Evolutionary conservation across 92 coral and sea anemone species (phyloP).

Genomic region (Virgularia gustaviana): DNA sequence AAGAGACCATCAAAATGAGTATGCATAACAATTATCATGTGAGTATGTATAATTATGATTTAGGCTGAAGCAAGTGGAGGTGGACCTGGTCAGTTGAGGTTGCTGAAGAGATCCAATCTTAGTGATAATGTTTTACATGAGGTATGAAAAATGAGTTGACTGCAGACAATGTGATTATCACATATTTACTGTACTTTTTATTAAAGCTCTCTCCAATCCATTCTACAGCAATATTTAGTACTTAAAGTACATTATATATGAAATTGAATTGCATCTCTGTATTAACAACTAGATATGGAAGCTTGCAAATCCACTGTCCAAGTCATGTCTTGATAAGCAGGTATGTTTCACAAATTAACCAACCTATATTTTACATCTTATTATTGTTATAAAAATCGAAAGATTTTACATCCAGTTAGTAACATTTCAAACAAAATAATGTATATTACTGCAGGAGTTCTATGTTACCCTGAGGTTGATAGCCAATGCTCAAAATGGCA

Average conservation of each 20-base stretch:
- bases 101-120: slow-evolving; percentile 77
- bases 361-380: neutral
- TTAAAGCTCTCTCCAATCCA: too few species aligned
- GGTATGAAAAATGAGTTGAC: too few species aligned
- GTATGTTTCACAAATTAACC: too few species aligned
- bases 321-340: slow-evolving; percentile 86
- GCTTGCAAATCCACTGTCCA: slow-evolving; percentile 81
- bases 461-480: slow-evolving; percentile 84
- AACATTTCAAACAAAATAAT: too few species aligned
- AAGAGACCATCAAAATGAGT: too few species aligned
- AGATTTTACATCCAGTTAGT: too few species aligned
- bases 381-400: neutral
- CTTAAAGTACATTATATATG: too few species aligned
- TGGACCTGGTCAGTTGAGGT: slow-evolving; percentile 64
- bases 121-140: slow-evolving; percentile 85
- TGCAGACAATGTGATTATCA: too few species aligned
- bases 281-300: slow-evolving; percentile 98
- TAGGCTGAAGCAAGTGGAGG: slow-evolving; percentile 87
- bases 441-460: slow-evolving; percentile 76
- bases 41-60: neutral
- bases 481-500: slow-evolving; percentile 97
- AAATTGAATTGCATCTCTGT: too few species aligned
- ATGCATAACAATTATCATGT: too few species aligned
- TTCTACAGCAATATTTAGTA: too few species aligned
- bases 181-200: too few species aligned